Conservation (phyloP, 35 echinoderm and acorn worm genomes). For the Ptychodera flava region DNA sequence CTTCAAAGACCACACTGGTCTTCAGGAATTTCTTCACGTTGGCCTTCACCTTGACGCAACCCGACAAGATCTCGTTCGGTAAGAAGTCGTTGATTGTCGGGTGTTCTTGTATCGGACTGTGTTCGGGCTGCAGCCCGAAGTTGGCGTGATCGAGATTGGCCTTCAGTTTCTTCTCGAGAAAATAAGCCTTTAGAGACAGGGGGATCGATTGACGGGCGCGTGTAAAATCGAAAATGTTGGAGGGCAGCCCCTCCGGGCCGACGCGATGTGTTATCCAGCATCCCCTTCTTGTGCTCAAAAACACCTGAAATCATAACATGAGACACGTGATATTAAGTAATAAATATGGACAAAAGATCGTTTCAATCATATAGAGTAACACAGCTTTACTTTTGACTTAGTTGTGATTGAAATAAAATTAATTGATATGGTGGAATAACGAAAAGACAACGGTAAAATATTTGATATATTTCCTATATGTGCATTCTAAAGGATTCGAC, state of each 20-base stretch:
- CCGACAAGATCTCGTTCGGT: slow-evolving; percentile 53
- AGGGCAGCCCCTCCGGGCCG: slow-evolving; percentile 13
- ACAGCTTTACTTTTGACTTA: not conserved
- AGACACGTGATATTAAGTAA: not conserved
- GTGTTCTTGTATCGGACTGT: slow-evolving; percentile 23
- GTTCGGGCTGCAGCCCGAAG: slow-evolving; percentile 54
- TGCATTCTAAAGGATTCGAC: not conserved
- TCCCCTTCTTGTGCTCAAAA: slow-evolving; percentile 47
- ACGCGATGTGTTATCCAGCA: slow-evolving; percentile 43
- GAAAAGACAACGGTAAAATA: not conserved
- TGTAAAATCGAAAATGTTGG: slow-evolving; percentile 7
- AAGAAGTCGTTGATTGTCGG: slow-evolving; percentile 68
- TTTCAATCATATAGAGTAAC: not conserved
- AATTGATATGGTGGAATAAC: not conserved
- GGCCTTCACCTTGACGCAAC: slow-evolving; percentile 55
- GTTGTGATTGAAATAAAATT: not conserved
- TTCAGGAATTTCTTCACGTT: slow-evolving; percentile 55
- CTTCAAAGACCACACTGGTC: slow-evolving; percentile 67
- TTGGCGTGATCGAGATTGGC: slow-evolving; percentile 32
- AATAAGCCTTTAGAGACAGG: not conserved
- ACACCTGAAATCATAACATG: too few species aligned
- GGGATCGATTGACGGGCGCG: slow-evolving; percentile 8
- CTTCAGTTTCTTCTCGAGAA: not conserved
- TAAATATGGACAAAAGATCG: not conserved
- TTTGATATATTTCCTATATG: slow-evolving; percentile 3